These are phyloP conservation scores for Dicerorhinus sumatrensis DNA, from an alignment of 2,113 vertebrate species.

Conservation along the genomic window DNA sequence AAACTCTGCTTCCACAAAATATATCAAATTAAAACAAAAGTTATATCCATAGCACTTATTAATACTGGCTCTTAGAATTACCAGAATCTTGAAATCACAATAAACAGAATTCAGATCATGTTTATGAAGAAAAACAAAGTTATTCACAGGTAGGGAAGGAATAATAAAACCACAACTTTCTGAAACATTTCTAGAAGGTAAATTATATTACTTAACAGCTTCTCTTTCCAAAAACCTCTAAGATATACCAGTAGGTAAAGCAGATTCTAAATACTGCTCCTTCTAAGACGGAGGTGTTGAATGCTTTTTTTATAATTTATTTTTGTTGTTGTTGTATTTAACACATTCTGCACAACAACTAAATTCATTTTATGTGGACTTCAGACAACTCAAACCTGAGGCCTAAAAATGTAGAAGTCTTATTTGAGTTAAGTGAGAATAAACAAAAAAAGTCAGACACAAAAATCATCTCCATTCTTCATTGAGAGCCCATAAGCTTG, in stretches of 20 bases:
- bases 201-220: not conserved
- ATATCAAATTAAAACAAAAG: not conserved
- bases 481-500: rapidly evolving
- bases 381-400: slow-evolving; percentile 19
- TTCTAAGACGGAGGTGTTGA: not conserved
- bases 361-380: not conserved
- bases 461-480: not conserved
- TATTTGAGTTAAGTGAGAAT: not conserved
- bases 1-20: not conserved
- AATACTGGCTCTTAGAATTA: not conserved
- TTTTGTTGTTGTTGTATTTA: not conserved
- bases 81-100: not conserved
- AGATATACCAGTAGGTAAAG: not conserved
- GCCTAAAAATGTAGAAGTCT: not conserved
- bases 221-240: not conserved
- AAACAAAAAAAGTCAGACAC: not conserved
- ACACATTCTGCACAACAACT: not conserved
- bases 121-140: slow-evolving; percentile 34
- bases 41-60: not conserved
- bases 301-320: not conserved
- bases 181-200: not conserved
- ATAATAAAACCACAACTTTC: slow-evolving; percentile 11
- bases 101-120: not conserved
- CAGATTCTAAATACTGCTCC: not conserved
- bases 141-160: not conserved